phyloP scores from a whole-genome alignment of 2,113 vertebrate genomes.

The Mystacornis crossleyi region DNA sequence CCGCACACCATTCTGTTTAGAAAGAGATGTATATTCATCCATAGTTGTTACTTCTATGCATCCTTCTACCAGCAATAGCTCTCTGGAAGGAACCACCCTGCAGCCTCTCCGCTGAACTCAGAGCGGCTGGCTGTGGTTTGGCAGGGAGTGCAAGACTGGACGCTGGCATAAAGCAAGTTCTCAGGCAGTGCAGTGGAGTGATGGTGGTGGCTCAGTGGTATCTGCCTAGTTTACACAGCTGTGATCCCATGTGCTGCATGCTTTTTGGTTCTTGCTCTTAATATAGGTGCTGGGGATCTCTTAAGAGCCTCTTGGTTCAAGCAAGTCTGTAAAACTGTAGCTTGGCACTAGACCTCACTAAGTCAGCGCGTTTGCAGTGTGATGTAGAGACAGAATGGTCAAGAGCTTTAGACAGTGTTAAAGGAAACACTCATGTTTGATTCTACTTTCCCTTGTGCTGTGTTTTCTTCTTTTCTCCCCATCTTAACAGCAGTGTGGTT shows the following conservation, averaged over 20 bases:
- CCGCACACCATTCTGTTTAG: neutral
- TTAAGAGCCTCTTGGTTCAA: neutral
- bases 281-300: neutral
- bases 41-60: neutral
- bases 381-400: neutral
- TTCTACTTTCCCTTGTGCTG: neutral
- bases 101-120: neutral
- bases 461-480: neutral
- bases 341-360: neutral
- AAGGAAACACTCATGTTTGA: neutral
- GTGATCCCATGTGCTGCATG: neutral
- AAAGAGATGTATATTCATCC: neutral
- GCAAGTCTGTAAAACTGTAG: neutral
- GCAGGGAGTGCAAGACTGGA: neutral
- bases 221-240: neutral
- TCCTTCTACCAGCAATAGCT: neutral
- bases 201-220: fast-evolving
- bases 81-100: neutral
- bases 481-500: neutral
- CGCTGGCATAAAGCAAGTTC: neutral
- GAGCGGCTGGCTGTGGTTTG: neutral
- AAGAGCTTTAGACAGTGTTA: neutral
- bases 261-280: neutral
- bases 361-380: neutral
- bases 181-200: neutral